Percentiles rank a stretch among this genome's conserved stretches.
Conservation (phyloP, 1,140 invertebrate species). For the Vollenhovia emeryi region DNA sequence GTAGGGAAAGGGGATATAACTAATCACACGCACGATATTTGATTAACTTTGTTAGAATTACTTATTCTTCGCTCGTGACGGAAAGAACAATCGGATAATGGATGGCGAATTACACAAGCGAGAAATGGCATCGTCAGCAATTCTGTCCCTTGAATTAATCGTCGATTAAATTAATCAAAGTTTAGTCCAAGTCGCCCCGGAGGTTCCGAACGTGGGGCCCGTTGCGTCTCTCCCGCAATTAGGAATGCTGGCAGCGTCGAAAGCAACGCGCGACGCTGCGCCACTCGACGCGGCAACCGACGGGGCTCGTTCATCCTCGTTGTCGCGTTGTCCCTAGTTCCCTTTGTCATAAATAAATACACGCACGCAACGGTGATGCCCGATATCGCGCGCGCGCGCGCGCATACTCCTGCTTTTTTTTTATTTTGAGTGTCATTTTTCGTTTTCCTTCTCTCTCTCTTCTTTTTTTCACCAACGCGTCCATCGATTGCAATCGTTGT, state of each 20-base stretch:
- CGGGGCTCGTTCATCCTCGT: slow-evolving; percentile 65
- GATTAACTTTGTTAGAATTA: background rate
- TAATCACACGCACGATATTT: background rate
- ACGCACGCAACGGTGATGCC: slow-evolving; percentile 52
- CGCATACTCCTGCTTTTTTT: slow-evolving; percentile 3
- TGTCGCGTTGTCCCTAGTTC: slow-evolving; percentile 21
- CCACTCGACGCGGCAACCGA: slow-evolving; percentile 43
- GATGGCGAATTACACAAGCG: background rate
- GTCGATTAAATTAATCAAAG: background rate
- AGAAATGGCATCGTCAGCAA: background rate
- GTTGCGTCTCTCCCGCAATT: slow-evolving; percentile 64
- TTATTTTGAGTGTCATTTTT: slow-evolving; percentile 20
- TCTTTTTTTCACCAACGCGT: background rate
- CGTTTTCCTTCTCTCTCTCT: slow-evolving; percentile 1
- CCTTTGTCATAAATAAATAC: slow-evolving; percentile 70
- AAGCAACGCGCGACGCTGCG: slow-evolving; percentile 29
- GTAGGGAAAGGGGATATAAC: background rate
- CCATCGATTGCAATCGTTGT: slow-evolving; percentile 24
- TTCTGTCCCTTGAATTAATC: background rate
- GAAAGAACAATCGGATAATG: background rate
- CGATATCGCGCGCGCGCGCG: background rate
- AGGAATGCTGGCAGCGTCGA: slow-evolving; percentile 61
- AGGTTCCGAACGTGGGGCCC: slow-evolving; percentile 15
- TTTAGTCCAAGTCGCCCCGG: background rate
- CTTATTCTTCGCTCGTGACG: background rate